Evolutionary conservation across 2,888 invertebrate species (phyloP), one percentile per base, ranked within the genome.

Genomic region (Glaucopsyche alexis): DNA sequence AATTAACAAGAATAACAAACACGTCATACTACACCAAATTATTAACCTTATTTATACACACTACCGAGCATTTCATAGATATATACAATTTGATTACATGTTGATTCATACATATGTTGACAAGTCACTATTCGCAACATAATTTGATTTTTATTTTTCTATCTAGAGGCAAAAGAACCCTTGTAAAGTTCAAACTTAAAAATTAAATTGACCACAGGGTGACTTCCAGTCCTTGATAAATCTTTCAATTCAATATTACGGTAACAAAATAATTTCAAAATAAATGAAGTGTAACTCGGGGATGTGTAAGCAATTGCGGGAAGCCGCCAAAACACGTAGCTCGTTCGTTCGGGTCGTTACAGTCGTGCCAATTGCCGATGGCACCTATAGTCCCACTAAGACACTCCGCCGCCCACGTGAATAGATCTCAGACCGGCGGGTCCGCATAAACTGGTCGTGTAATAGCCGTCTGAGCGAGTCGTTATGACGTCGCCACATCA

Each of bases 261-360:
- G 47, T 42, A 60, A 67, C 69, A 72, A 75, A 75, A 75, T 75
- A 13, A 72, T 77, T 76, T 76, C 55, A 74, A 73, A 76, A 73
- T 75, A 77, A 70, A 71, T 75, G 71, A 74, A 75, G 76, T 79
- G 78, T 78, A 3, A 76, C 75, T 81, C 77, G 79, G 79, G 78
- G 80, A 81, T 83, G 83, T 86, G 85, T 85, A 86, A 88, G 82
- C 86, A 87, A 89, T 87, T 88, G 86, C 77, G 82, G 81, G 83
- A 76, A 85, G 84, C 86, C 88, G 88, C 89, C 89, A 90, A 89
- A 90, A 90, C 91, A 91, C 90, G 90, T 90, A 88, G 81, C 86
- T 85, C 87, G 88, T 89, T 90, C 88, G 89, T 87, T 88, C 82
- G 79, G 80, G 82, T 87, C 85, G 87, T 89, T 88, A 87, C 81